These are phyloP conservation scores for Margarornis squamiger DNA, from an alignment of 2,797 vertebrate species.

Conservation along the genomic window DNA sequence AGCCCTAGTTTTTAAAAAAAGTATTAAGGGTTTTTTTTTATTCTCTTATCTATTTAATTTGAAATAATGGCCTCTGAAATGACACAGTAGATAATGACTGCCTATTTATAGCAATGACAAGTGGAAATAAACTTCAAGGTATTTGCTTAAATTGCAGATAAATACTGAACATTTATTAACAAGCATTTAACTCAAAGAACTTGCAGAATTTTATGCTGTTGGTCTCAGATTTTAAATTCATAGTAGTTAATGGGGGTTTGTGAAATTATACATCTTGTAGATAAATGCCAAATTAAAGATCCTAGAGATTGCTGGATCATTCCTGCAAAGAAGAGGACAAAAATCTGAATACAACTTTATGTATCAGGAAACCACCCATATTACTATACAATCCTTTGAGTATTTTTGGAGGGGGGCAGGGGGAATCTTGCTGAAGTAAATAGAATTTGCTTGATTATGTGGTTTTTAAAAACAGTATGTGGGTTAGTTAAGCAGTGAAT, in stretches of 20 bases:
- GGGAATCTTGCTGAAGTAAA: neutral
- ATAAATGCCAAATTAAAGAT: slow-evolving; percentile 62
- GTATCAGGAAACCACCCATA: neutral
- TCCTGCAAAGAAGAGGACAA: neutral
- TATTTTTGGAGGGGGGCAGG: neutral
- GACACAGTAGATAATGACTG: neutral
- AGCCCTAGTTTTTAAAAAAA: neutral
- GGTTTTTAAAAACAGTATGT: neutral
- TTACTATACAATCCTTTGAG: neutral
- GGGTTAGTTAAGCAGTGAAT: neutral
- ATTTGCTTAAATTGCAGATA: slow-evolving; percentile 30
- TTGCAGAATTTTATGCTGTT: slow-evolving; percentile 44
- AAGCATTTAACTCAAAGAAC: slow-evolving; percentile 50
- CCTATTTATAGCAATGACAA: slow-evolving; percentile 32
- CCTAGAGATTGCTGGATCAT: neutral
- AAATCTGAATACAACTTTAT: neutral
- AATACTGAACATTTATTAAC: slow-evolving; percentile 27
- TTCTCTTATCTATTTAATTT: neutral
- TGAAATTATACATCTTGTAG: slow-evolving; percentile 50
- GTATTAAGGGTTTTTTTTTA: neutral
- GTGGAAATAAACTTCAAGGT: slow-evolving; percentile 12
- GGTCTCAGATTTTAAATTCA: slow-evolving; percentile 45
- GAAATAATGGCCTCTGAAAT: neutral
- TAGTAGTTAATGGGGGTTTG: slow-evolving; percentile 17
- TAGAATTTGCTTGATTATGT: neutral